These are phyloP conservation scores for Apomyelois bistriatella DNA, from an alignment of 2,888 invertebrate genomes.

Conservation along the genomic window DNA sequence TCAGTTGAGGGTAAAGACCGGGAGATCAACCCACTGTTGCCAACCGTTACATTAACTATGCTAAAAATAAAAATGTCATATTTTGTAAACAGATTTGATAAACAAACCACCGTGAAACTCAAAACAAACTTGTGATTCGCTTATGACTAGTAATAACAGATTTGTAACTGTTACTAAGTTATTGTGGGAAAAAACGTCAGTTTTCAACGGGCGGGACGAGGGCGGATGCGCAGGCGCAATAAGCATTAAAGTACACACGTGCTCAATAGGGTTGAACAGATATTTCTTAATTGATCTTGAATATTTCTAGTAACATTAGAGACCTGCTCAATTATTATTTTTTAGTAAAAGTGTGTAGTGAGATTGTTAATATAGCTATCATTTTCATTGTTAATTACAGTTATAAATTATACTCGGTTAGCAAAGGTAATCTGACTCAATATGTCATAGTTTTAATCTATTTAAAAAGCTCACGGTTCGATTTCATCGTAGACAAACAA, in stretches of 20 bases:
- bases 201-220: conserved; percentile 54
- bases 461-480: conserved; percentile 22
- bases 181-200: conserved; percentile 71
- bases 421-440: too few relatives aligned
- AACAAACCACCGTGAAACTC: background rate
- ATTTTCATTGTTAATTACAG: too few relatives aligned
- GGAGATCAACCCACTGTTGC: conserved; percentile 25
- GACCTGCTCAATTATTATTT: background rate
- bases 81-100: background rate
- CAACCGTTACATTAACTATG: background rate
- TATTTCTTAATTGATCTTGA: conserved; percentile 17
- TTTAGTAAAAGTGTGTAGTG: too few relatives aligned
- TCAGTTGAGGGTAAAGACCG: conserved; percentile 49
- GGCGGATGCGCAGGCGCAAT: conserved; percentile 58
- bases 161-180: conserved; percentile 55
- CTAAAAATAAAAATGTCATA: background rate
- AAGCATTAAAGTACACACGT: conserved; percentile 51
- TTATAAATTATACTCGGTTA: too few relatives aligned
- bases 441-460: conserved; percentile 18
- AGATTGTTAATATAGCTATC: too few relatives aligned
- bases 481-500: conserved; percentile 55
- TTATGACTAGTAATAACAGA: conserved; percentile 41
- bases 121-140: conserved; percentile 11
- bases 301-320: conserved; percentile 13
- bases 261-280: conserved; percentile 46